Base-by-base conservation (phyloP, 2,888 invertebrate genomes). In the Zygaena filipendulae region DNA sequence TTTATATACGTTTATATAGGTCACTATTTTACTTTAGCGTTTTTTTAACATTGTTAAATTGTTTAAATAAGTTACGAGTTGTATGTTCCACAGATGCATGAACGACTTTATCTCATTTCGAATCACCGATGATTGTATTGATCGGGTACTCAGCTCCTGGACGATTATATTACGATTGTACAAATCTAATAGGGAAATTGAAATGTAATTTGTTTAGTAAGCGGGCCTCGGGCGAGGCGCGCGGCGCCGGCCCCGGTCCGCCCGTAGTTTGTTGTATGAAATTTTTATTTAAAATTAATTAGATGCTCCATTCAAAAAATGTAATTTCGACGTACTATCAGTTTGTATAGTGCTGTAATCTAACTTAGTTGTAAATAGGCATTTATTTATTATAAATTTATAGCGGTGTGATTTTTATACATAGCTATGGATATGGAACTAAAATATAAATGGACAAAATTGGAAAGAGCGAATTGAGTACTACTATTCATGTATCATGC, bases 331-430 rank as follows among this genome's bases (percentile, higher is more conserved):
- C 70, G 70, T 72, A 69, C 72, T 74, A 71, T 74, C 74, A 68
- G 75, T 75, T 75, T 77, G 77, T 79, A 79, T 79, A 77, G 75
- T 68, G 68, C 72, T 71, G 72, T 79, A 79, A 77, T n/a, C n/a
- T n/a, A n/a, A n/a, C n/a, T n/a, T n/a, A n/a, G n/a, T n/a, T 77
- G 77, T 79, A 77, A 75, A 79, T 79, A 79, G 79, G 79, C 79
- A 79, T 79, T 79, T 79, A 79, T 77, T 77, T 79, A 79, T 79
- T 77, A 74, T 75, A 72, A 75, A 77, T 71, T 74, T 62, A 72
- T 71, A 71, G 74, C 77, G 64, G 74, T 69, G 72, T 72, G 74
- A 63, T 70, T 71, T 74, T 70, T 68, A 72, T 72, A 72, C 70
- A 69, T 71, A 69, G 71, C 69, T 67, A 70, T 68, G 72, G 72